These are phyloP conservation scores for Timandra comae DNA, from an alignment of 2,888 invertebrate species.

Conservation along the genomic window DNA sequence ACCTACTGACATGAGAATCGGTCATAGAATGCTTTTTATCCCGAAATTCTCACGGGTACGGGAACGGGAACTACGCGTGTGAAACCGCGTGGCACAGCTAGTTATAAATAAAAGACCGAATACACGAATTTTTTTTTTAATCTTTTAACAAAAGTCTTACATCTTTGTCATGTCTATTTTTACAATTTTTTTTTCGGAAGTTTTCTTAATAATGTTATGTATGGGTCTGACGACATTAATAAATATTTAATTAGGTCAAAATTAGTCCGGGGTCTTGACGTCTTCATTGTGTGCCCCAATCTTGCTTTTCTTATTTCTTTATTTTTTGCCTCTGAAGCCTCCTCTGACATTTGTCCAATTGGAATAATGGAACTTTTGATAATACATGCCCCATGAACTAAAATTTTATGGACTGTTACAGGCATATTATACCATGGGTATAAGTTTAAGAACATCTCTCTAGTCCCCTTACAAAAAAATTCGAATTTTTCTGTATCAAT, in stretches of 20 bases:
- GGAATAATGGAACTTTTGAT: conserved; percentile 1
- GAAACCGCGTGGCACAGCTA: too few species aligned
- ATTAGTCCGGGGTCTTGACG: conserved; percentile 6
- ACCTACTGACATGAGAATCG: too few species aligned
- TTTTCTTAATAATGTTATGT: conserved; percentile 8
- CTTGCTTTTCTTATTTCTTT: conserved; percentile 10
- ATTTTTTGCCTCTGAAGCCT: conserved; percentile 14
- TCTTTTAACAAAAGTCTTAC: neutral
- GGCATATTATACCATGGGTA: conserved; percentile 2
- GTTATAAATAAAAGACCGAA: too few species aligned
- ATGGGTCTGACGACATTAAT: conserved; percentile 9
- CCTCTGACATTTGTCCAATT: conserved; percentile 12
- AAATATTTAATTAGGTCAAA: conserved; percentile 8
- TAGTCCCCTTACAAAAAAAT: neutral
- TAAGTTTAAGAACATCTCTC: neutral
- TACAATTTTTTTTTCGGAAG: conserved; percentile 3
- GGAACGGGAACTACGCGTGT: too few species aligned
- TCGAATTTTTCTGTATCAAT: neutral
- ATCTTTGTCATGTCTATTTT: neutral
- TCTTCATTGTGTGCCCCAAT: conserved; percentile 10
- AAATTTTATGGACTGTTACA: conserved; percentile 2
- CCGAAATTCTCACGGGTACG: too few species aligned
- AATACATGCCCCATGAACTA: conserved; percentile 2
- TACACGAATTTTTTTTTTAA: too few species aligned
- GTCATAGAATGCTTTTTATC: too few species aligned